These are phyloP conservation scores for Trichogramma dendrolimi DNA, from an alignment of 2,888 invertebrate genomes.

Conservation along the genomic window DNA sequence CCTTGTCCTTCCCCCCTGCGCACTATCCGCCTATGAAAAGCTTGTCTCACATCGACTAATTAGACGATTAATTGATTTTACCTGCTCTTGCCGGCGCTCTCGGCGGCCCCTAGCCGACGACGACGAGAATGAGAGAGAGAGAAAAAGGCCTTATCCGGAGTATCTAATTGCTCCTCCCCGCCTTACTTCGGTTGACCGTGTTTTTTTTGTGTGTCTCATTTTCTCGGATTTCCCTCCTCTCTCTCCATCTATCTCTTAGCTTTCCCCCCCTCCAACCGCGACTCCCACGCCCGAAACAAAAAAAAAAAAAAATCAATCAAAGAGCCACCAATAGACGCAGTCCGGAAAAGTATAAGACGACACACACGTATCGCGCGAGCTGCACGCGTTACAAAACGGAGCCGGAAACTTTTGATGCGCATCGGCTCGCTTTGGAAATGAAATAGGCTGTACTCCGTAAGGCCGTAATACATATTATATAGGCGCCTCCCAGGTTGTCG, in stretches of 20 bases:
- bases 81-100: slow-evolving; percentile 2
- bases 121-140: no score
- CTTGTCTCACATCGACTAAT: slow-evolving; percentile 22
- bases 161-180: background rate
- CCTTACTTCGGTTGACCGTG: background rate
- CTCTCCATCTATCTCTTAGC: no score
- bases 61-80: slow-evolving; percentile 29
- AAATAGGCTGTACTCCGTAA: no score
- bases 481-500: slow-evolving; percentile 20
- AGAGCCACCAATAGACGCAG: slow-evolving; percentile 30
- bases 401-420: background rate
- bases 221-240: no score
- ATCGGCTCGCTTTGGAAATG: no score
- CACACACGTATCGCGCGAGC: slow-evolving; percentile 11
- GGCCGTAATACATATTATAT: no score
- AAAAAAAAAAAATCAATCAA: slow-evolving; percentile 40
- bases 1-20: no score
- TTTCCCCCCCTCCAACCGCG: no score
- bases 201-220: no score
- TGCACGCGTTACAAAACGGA: background rate
- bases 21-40: slow-evolving; percentile 17
- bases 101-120: no score
- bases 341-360: slow-evolving; percentile 21
- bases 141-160: no score
- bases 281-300: background rate